Evolutionary conservation across 1,140 invertebrate genomes (phyloP), one percentile per base, ranked within the genome.

Genomic region (Hestina assimilis): DNA sequence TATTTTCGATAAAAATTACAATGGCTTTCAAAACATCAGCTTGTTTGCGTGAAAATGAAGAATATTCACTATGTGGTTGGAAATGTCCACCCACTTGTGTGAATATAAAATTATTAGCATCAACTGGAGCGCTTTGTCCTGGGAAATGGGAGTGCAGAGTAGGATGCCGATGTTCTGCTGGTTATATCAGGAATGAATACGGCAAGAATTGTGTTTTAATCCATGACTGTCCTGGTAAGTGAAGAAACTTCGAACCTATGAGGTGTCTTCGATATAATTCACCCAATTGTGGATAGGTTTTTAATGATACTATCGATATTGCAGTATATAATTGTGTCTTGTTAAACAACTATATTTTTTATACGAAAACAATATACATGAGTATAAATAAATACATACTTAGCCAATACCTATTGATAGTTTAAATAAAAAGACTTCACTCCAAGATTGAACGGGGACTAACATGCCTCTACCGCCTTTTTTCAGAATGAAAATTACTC

Each of bases 81-180:
- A 72, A 65, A 45, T 87, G 84, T 69, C 79, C 83, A 1, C 60
- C 79, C 1, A 83, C 82, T 1, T 87, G 83, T 40, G 58, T 87
- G 0, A 85, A 85, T 45, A 41, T 83, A 35, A 62, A 50, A 4
- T 23, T 80, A 8, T 47, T 85, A 29, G 14, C 50, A 0, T 42
- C 20, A 7, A 42, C 21, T 9, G 43, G 35, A 3, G 45, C 19
- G 0, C 6, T 65, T 1, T 87, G 83, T 19, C 59, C 74, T 1
- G 59, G 53, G 2, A 63, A 65, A 7, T 87, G 81, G 83, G 73
- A 78, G 8, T 87, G 84, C 33, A 58, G 43, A 2, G 66, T 86
- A 0, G 81, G 81, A 1, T 86, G 84, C 38, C 67, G 74, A 2
- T 87, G 84, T 35, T 64, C 69, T 0, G 63, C 79, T 0, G 84